Evolutionary conservation across 1,140 invertebrate genomes (phyloP).

Genomic region (Lordiphosa collinella): DNA sequence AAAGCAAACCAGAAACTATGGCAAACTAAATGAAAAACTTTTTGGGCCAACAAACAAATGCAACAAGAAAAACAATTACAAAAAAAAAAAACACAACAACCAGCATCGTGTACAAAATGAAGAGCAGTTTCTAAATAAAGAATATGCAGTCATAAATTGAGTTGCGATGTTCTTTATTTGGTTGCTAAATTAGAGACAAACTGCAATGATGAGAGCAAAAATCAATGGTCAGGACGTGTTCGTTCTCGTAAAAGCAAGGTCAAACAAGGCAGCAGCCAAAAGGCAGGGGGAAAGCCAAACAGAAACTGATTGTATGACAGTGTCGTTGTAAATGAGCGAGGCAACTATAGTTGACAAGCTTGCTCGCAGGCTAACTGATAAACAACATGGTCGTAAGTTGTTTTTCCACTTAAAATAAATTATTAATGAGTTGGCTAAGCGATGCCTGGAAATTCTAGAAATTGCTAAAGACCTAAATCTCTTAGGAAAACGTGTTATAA

Average conservation of each 20-base stretch:
- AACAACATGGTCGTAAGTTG: conserved; percentile 1
- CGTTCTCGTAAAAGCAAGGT: conserved; percentile 41
- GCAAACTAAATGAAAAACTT: conserved; percentile 48
- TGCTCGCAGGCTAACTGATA: conserved; percentile 19
- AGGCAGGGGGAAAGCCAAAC: not conserved
- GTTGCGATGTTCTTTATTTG: conserved; percentile 48
- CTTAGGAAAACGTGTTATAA: not conserved
- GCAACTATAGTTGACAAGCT: conserved; percentile 40
- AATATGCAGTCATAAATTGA: conserved; percentile 42
- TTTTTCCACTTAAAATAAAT: conserved; percentile 20
- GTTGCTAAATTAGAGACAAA: conserved; percentile 37
- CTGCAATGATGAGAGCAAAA: conserved; percentile 31
- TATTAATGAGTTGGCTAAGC: conserved; percentile 3
- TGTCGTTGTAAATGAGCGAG: conserved; percentile 33
- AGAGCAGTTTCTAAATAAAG: conserved; percentile 30
- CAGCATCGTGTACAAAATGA: conserved; percentile 13
- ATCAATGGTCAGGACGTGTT: conserved; percentile 56
- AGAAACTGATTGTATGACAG: conserved; percentile 19
- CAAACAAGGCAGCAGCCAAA: conserved; percentile 11
- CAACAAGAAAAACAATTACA: conserved; percentile 9
- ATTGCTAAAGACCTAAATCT: not conserved
- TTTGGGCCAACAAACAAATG: conserved; percentile 32
- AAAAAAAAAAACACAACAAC: not conserved
- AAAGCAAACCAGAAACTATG: conserved; percentile 39
- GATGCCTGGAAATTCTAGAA: not conserved